Conservation (phyloP, 1,140 invertebrate genomes). For the Spodoptera litura region DNA sequence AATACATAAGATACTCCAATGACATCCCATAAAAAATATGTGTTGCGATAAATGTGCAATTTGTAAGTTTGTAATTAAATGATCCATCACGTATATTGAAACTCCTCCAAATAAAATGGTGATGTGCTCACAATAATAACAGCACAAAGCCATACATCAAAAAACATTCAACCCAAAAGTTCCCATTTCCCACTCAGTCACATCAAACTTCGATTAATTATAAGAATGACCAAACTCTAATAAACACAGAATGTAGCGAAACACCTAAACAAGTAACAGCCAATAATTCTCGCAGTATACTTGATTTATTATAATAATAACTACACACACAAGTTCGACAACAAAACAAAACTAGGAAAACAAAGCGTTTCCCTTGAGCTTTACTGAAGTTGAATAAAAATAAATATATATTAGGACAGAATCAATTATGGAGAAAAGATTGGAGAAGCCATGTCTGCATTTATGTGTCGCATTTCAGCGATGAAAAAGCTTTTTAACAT, state of each 20-base stretch:
- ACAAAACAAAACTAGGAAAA: slow-evolving; percentile 45
- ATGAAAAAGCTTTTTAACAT: slow-evolving; percentile 57
- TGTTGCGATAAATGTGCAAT: no score
- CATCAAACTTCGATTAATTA: slow-evolving; percentile 32
- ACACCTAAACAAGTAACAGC: slow-evolving; percentile 38
- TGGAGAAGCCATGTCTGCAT: slow-evolving; percentile 54
- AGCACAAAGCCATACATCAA: background rate
- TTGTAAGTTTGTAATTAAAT: no score
- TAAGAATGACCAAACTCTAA: slow-evolving; percentile 12
- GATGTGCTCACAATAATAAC: background rate
- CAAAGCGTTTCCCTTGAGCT: slow-evolving; percentile 35
- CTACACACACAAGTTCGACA: slow-evolving; percentile 31
- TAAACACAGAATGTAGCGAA: slow-evolving; percentile 26
- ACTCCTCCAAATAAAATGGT: no score
- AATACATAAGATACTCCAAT: no score
- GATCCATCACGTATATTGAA: no score
- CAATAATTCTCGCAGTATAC: slow-evolving; percentile 44
- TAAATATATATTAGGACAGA: slow-evolving; percentile 48
- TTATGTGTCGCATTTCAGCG: slow-evolving; percentile 51
- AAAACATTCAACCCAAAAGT: background rate
- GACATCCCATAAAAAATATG: no score
- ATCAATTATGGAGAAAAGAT: slow-evolving; percentile 55
- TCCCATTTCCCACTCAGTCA: background rate
- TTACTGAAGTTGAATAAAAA: slow-evolving; percentile 40
- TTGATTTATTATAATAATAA: slow-evolving; percentile 46